Evolutionary conservation across 2,888 invertebrate species (phyloP), one percentile per base, ranked within the genome.

Genomic region (Apodemia zela): DNA sequence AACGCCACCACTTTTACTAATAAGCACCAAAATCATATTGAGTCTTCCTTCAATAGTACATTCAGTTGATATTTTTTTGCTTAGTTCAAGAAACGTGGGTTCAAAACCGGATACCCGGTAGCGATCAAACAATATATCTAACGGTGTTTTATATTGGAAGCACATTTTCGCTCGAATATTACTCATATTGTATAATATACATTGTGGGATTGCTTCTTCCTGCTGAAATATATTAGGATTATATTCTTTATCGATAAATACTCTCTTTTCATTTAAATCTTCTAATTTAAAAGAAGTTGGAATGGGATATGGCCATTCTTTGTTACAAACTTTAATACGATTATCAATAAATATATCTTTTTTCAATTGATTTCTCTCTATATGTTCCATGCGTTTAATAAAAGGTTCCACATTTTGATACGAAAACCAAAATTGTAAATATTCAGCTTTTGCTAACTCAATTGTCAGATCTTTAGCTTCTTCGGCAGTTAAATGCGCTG

Each of bases 1-100:
- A 29, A 76, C 73, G 0, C 83, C 81, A 3, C 85, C 87, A 29
- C 74, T 83, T 66, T 88, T 89, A 66, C 87, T 88, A 0, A 88
- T 79, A 33, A 89, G 73, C 3, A 88, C 86, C 2, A 87, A 70
- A 64, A 88, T 73, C 69, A 89, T 86, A 62, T 76, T 81, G 47
- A 84, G 77, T 15, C 88, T 73, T 29, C 79, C 80, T 51, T 85
- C 76, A 0, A 75, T 65, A 3, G 77, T 74, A 59, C 77, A 78
- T 58, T 80, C 78, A 1, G 75, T 72, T 18, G 67, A 62, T 49
- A 88, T 67, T n/a, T 75, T 75, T 51, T 75, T 79, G 1, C 68
- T 70, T 0, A 88, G 71, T 18, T 87, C 85, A 4, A 70, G 73
- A 17, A 85, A 76, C 2, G 84, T 76, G 17, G 73, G 72, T 0